phyloP scores from a whole-genome alignment of 2,888 invertebrate genomes.

The Scaeva pyrastri region DNA sequence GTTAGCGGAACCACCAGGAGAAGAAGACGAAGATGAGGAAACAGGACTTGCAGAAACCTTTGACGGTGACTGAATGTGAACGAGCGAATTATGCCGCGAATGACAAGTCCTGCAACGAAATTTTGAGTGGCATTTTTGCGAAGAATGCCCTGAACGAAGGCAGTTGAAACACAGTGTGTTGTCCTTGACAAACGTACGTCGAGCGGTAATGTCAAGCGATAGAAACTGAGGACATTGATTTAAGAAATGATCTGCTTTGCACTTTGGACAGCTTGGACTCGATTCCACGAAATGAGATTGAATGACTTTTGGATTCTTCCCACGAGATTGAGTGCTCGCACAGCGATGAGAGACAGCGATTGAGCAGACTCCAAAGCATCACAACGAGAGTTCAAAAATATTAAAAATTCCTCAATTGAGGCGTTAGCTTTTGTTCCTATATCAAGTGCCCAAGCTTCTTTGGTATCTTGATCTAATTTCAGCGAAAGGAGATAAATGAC shows the following conservation, averaged over 20 bases:
- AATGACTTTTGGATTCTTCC: constrained; percentile 12
- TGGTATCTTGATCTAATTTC: constrained; percentile 9
- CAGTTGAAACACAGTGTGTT: constrained; percentile 32
- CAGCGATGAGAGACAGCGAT: not conserved
- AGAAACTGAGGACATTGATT: constrained; percentile 23
- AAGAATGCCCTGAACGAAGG: constrained; percentile 1
- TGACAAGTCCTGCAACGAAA: constrained; percentile 27
- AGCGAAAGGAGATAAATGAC: not conserved
- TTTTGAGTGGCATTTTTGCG: constrained; percentile 9
- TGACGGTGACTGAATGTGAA: constrained; percentile 12
- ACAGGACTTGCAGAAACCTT: not conserved
- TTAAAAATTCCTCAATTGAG: not conserved
- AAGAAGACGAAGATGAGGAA: not conserved
- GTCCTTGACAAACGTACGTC: constrained; percentile 22
- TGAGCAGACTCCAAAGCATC: constrained; percentile 34
- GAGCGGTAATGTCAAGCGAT: not conserved
- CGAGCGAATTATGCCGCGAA: constrained; percentile 12
- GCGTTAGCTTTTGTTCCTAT: not conserved
- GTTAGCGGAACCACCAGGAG: not conserved
- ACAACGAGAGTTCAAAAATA: not conserved
- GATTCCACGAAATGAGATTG: constrained; percentile 27
- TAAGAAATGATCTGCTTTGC: constrained; percentile 8
- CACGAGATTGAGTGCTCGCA: not conserved
- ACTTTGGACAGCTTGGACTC: not conserved
- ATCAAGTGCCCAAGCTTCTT: not conserved